These are phyloP conservation scores for Gymnoscelis rufifasciata DNA, from an alignment of 2,888 invertebrate genomes.

Conservation along the genomic window DNA sequence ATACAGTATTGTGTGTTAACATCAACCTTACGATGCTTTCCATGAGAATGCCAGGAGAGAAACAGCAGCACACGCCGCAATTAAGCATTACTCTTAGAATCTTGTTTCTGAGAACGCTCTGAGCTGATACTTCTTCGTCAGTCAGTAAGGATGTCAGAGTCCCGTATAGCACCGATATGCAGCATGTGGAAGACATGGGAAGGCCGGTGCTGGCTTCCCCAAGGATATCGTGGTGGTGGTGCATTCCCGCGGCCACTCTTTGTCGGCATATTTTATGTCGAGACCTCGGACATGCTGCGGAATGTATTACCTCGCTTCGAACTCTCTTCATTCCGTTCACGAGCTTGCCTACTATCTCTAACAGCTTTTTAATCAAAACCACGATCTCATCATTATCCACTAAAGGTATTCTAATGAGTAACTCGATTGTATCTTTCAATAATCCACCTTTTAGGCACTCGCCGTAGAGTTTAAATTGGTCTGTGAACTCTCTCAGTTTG, in stretches of 20 bases:
- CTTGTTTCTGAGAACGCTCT: slow-evolving; percentile 58
- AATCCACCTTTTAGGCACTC: slow-evolving; percentile 80
- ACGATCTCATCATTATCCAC: slow-evolving; percentile 55
- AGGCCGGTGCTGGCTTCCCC: slow-evolving; percentile 67
- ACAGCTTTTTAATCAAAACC: slow-evolving; percentile 70
- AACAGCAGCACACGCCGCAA: slow-evolving; percentile 82
- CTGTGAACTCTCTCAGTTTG: slow-evolving; percentile 76
- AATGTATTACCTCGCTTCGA: slow-evolving; percentile 77
- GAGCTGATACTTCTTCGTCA: slow-evolving; percentile 61
- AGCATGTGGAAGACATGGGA: slow-evolving; percentile 70
- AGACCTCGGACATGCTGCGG: slow-evolving; percentile 69
- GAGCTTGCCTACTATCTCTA: slow-evolving; percentile 77
- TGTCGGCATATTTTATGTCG: slow-evolving; percentile 74
- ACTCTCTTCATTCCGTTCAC: slow-evolving; percentile 78
- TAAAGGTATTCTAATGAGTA: slow-evolving; percentile 74
- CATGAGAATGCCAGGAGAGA: slow-evolving; percentile 74
- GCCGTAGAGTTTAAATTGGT: slow-evolving; percentile 78
- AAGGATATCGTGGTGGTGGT: slow-evolving; percentile 80
- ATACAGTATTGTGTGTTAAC: slow-evolving; percentile 54
- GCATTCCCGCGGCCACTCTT: slow-evolving; percentile 63
- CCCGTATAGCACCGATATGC: slow-evolving; percentile 77
- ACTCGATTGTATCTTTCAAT: slow-evolving; percentile 74
- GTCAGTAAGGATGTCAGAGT: slow-evolving; percentile 69
- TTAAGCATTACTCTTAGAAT: slow-evolving; percentile 76
- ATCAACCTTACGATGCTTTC: slow-evolving; percentile 72